phyloP scores from a whole-genome alignment of 2,888 invertebrate genomes.

The Ophion costatus region DNA sequence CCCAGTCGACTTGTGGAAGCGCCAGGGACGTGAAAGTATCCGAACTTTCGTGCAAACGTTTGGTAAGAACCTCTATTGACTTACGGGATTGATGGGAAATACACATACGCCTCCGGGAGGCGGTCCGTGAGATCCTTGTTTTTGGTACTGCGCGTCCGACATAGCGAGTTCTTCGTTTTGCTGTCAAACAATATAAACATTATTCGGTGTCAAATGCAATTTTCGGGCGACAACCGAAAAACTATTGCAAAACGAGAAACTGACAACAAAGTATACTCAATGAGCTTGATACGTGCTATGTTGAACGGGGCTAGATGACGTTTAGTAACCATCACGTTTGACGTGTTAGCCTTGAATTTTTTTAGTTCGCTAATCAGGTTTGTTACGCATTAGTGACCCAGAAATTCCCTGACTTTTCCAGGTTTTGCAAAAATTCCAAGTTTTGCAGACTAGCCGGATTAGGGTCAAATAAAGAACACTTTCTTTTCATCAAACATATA shows the following conservation, averaged over 20 bases:
- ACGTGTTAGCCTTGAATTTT: no score
- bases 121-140: constrained; percentile 84
- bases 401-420: no score
- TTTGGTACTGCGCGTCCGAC: constrained; percentile 90
- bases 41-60: constrained; percentile 27
- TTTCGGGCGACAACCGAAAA: not conserved
- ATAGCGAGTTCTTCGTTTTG: constrained; percentile 91
- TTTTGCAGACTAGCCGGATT: no score
- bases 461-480: no score
- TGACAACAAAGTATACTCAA: no score
- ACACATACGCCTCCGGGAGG: constrained; percentile 84
- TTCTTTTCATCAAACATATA: no score
- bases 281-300: no score
- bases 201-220: not conserved
- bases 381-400: no score
- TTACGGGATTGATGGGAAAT: constrained; percentile 83
- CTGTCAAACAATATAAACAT: constrained; percentile 72
- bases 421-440: no score
- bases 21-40: constrained; percentile 10
- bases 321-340: no score
- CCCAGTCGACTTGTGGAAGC: not conserved
- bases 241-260: not conserved
- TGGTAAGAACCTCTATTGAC: constrained; percentile 69
- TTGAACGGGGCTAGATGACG: no score
- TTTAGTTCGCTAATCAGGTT: no score